These are phyloP conservation scores for Paguma larvata DNA, from an alignment of 2,797 vertebrate species.

Conservation along the genomic window DNA sequence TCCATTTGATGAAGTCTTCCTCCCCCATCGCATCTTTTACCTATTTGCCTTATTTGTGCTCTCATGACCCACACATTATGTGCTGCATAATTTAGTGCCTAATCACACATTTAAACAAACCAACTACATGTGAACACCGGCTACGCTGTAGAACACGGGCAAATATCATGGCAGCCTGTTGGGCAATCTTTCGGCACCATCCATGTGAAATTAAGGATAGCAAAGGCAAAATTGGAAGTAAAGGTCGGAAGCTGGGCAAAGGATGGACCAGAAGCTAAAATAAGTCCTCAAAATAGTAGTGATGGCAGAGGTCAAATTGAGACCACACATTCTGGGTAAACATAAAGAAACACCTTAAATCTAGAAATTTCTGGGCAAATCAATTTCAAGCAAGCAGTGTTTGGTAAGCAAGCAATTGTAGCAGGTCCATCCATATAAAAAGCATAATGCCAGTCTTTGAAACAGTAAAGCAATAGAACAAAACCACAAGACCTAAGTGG, in stretches of 20 bases:
- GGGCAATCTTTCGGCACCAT: not conserved
- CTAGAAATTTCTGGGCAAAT: conserved; percentile 9
- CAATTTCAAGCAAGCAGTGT: not conserved
- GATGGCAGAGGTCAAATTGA: not conserved
- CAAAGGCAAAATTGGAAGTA: not conserved
- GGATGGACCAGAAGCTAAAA: not conserved
- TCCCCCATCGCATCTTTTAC: not conserved
- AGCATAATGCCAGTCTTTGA: not conserved
- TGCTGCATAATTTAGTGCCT: not conserved
- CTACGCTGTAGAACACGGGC: not conserved
- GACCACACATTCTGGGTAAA: not conserved
- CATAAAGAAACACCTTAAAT: not conserved
- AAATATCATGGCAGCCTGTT: not conserved
- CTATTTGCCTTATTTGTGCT: not conserved
- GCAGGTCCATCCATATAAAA: not conserved
- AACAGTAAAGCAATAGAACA: not conserved
- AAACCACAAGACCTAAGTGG: not conserved
- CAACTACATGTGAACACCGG: not conserved
- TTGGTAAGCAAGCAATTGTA: not conserved
- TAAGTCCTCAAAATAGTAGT: not conserved
- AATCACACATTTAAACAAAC: not conserved
- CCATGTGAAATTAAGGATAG: not conserved
- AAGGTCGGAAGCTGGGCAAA: not conserved
- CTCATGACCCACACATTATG: not conserved
- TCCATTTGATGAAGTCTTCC: not conserved